These are phyloP conservation scores for Neoaliturus tenellus DNA, from an alignment of 2,888 invertebrate genomes.

Conservation along the genomic window DNA sequence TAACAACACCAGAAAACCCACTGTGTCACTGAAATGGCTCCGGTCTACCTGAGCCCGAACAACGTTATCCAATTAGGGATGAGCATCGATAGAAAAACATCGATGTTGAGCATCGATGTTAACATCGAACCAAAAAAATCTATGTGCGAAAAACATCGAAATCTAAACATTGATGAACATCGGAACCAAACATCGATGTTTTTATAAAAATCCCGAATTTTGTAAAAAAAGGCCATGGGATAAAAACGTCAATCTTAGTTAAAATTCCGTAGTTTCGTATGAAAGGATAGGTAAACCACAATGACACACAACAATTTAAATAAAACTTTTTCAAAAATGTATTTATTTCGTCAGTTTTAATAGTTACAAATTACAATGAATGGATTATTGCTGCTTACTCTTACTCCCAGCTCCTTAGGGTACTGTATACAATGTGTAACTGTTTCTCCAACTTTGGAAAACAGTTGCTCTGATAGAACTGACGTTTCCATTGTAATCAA, in stretches of 20 bases:
- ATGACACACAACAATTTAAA: conserved; percentile 24
- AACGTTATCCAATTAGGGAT: no score
- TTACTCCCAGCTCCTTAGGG: conserved; percentile 49
- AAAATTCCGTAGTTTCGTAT: no score
- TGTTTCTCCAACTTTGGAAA: conserved; percentile 59
- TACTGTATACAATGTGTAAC: conserved; percentile 50
- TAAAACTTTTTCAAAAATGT: conserved; percentile 18
- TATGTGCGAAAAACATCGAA: conserved; percentile 35
- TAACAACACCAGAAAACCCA: no score
- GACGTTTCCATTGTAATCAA: conserved; percentile 58
- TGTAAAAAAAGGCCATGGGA: conserved; percentile 10
- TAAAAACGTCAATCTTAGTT: no score
- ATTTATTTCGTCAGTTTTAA: conserved; percentile 35
- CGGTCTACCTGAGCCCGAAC: no score
- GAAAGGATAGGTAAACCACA: no score
- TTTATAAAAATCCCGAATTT: conserved; percentile 28
- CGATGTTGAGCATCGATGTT: no score
- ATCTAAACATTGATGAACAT: no score
- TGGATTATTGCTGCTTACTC: not conserved
- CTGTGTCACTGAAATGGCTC: no score
- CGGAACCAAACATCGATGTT: no score
- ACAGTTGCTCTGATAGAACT: conserved; percentile 60
- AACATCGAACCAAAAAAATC: no score
- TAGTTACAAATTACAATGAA: conserved; percentile 12
- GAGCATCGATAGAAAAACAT: no score